Base-by-base conservation (phyloP, 2,797 vertebrate species). In the Coilia nasus region DNA sequence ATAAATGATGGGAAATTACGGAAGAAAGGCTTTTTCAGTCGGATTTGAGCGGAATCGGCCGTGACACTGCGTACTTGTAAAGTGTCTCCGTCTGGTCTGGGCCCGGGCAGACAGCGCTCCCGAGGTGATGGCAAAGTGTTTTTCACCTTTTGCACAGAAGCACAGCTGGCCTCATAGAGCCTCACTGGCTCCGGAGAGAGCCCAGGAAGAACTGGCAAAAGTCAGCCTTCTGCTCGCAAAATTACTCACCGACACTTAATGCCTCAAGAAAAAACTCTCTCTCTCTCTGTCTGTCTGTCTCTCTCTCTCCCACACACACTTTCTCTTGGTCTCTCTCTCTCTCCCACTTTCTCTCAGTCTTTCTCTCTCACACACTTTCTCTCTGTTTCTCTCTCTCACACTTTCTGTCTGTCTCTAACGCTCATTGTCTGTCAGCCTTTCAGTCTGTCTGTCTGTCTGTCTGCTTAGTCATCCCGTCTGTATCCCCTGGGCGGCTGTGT, bases 1-100 rank as follows among this genome's bases (percentile, higher is more conserved):
- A 89, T 92, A 91, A 92, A 91, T 92, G 84, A 93, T 91, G 85
- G 47, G 80, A 54, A 89, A 86, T 85, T 81, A 89, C 78, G 81
- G 81, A 81, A 44, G 64, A 28, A 7, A 17, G 35, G 83, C 11
- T 41, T 60, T 75, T 89, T 91, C 84, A 83, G 81, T 82, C 82
- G 50, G 83, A 91, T 89, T 83, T 87, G 54, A 90, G 82, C 86
- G 56, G 28, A 89, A 93, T 87, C 80, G 41, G 57, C 87, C 87
- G 86, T 87, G 89, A 88, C 86, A 85, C 44, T 1, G 82, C 84
- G 82, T 82, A 89, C 82, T 87, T 88, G 87, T 86, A 83, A 47
- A 86, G 62, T 83, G 59, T 82, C 71, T 82, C 85, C 57, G 41
- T n/a, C 56, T 31, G 3, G 44, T 28, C 56, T n/a, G 1, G 44